These are phyloP conservation scores for Mormyrus hasselquistii DNA, from an alignment of 2,797 vertebrate genomes.

Conservation along the genomic window DNA sequence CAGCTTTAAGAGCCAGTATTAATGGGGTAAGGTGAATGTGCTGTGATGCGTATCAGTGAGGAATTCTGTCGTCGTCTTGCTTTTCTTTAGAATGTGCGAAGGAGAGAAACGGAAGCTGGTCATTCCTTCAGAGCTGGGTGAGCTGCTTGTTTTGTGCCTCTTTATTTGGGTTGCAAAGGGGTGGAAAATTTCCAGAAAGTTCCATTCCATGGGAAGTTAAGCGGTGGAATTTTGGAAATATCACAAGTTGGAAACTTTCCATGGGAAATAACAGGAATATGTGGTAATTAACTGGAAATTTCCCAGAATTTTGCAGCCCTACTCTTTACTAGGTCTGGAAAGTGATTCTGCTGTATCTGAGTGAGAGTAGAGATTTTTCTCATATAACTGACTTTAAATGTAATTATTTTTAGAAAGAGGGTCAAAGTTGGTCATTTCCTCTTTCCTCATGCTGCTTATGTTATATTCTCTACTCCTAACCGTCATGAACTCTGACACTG, in stretches of 20 bases:
- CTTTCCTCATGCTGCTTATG: background rate
- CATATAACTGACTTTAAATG: background rate
- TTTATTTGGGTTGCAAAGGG: background rate
- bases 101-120: slow-evolving; percentile 63
- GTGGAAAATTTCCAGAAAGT: background rate
- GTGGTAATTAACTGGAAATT: background rate
- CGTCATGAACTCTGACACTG: background rate
- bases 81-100: slow-evolving; percentile 51
- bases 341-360: background rate
- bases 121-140: slow-evolving; percentile 62
- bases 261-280: background rate
- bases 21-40: background rate
- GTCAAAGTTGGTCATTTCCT: background rate
- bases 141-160: slow-evolving; percentile 9
- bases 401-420: background rate
- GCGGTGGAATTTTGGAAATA: background rate
- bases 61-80: background rate
- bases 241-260: background rate
- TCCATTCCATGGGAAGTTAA: background rate
- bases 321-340: background rate
- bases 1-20: background rate
- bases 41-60: background rate
- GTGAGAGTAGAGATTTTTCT: background rate
- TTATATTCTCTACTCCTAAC: background rate
- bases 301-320: background rate